Evolutionary conservation across 2,113 vertebrate species (phyloP).

Genomic region (Gobius niger): DNA sequence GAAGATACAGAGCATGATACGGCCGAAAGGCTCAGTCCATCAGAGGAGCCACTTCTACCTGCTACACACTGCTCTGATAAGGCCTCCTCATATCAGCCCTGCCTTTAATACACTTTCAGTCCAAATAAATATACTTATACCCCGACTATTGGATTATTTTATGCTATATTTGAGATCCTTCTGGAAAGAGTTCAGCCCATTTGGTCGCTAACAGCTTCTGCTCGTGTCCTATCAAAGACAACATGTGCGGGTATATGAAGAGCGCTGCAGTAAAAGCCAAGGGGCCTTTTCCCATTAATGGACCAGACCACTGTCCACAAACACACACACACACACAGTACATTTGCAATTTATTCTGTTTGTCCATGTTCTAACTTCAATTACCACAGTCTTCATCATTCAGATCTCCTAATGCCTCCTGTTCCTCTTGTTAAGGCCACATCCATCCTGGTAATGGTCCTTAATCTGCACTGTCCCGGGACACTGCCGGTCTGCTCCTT

Average conservation of each 20-base stretch:
- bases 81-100: slow-evolving; percentile 31
- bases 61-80: slow-evolving; percentile 8
- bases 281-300: slow-evolving; percentile 54
- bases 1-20: background rate
- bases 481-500: background rate
- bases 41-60: slow-evolving; percentile 1
- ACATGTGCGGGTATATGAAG: slow-evolving; percentile 7
- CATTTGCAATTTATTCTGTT: background rate
- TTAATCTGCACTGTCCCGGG: slow-evolving; percentile 15
- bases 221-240: slow-evolving; percentile 38
- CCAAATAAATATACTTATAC: slow-evolving; percentile 56
- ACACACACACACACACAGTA: slow-evolving; percentile 24
- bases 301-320: slow-evolving; percentile 53
- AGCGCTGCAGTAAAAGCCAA: slow-evolving; percentile 47
- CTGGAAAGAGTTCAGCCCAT: slow-evolving; percentile 47
- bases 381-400: slow-evolving; percentile 10
- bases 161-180: slow-evolving; percentile 34
- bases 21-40: background rate
- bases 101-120: slow-evolving; percentile 45
- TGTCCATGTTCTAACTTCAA: slow-evolving; percentile 8
- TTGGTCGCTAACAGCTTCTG: slow-evolving; percentile 47
- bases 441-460: slow-evolving; percentile 23
- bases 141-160: slow-evolving; percentile 52
- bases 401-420: slow-evolving; percentile 23
- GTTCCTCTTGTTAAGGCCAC: slow-evolving; percentile 12